A percentile compares a stretch with the other conserved stretches of the same genome.
These are phyloP conservation scores for Diprion similis DNA, from an alignment of 1,140 invertebrate species.

Conservation along the genomic window DNA sequence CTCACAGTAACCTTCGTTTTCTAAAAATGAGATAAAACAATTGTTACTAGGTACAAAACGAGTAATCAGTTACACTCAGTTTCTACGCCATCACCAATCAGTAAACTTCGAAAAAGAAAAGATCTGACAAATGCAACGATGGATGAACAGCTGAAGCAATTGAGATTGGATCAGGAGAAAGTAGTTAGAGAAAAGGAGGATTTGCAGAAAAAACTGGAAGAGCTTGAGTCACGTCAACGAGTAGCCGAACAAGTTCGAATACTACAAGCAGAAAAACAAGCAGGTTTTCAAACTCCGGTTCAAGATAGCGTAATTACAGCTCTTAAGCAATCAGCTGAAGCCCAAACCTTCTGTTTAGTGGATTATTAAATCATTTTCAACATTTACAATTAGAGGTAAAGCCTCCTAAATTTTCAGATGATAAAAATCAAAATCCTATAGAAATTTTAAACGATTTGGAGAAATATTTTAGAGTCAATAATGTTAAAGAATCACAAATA, in stretches of 20 bases:
- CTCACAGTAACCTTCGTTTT: no score
- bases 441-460: background rate
- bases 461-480: background rate
- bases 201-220: background rate
- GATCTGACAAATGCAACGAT: background rate
- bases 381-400: background rate
- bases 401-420: background rate
- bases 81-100: background rate
- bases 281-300: background rate
- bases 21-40: no score
- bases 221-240: background rate
- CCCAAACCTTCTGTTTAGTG: background rate
- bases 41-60: background rate
- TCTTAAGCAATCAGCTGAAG: background rate
- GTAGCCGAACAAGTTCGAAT: background rate
- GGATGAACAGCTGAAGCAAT: background rate
- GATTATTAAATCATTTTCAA: background rate
- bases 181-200: background rate
- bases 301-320: background rate
- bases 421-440: background rate
- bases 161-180: background rate
- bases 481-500: background rate
- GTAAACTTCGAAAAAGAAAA: background rate
- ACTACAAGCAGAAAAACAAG: background rate
- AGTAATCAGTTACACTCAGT: background rate